Percentiles rank a stretch among this genome's conserved stretches.
phyloP scores from a whole-genome alignment of 2,888 invertebrate species.

The Branchipolynoe longqiensis region DNA sequence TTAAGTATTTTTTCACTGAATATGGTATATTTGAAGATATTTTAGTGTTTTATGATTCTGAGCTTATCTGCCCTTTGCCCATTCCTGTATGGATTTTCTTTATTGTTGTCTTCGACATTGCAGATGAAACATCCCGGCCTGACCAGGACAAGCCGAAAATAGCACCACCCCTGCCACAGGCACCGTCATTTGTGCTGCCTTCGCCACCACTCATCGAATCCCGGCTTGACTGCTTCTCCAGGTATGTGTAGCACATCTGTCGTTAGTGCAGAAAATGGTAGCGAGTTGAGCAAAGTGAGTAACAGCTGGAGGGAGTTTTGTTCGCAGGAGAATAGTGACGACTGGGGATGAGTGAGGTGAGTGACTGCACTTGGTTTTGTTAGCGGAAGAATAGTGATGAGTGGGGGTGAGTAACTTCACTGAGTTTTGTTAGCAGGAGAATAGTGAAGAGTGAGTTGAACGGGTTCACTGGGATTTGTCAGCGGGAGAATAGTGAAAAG shows the following conservation, averaged over 20 bases:
- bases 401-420: no score
- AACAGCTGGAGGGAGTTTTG: background rate
- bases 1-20: background rate
- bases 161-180: background rate
- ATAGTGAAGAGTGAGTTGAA: no score
- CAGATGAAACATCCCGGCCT: background rate
- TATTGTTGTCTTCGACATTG: background rate
- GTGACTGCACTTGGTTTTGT: no score
- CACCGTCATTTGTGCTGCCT: constrained; percentile 67
- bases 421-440: no score
- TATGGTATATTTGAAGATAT: background rate
- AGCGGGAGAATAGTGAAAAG: no score
- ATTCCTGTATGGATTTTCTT: no score
- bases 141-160: background rate
- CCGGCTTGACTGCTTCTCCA: constrained; percentile 69
- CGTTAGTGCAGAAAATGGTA: no score
- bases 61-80: background rate
- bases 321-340: background rate
- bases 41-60: background rate
- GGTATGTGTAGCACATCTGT: no score
- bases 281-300: background rate
- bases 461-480: no score
- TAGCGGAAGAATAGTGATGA: no score
- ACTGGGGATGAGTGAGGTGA: no score
- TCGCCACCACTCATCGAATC: constrained; percentile 76